Base-by-base conservation (phyloP, 1,140 invertebrate genomes). In the Onthophagus taurus region DNA sequence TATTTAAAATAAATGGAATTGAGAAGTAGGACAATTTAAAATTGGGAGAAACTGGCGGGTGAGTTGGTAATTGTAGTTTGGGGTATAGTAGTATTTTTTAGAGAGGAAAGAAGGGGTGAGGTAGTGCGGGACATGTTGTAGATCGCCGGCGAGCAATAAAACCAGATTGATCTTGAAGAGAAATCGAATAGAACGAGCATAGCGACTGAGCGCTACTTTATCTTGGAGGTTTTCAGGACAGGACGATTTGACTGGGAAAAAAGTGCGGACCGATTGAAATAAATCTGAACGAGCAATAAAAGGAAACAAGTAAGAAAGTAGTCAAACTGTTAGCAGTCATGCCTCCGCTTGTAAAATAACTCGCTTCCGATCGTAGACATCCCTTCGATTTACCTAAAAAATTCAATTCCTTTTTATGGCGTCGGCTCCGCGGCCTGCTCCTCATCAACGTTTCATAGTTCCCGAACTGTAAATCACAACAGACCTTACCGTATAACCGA, bases 401-500 rank as follows among this genome's bases (percentile, higher is more conserved):
- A 60, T 54, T 47, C 58, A 58, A 60, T 61, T 61, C 50, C 56
- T 38, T 59, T 58, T 61, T 59, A 62, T 58, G 52, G 57, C 53
- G 51, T 47, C 46, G 45, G 47, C 45, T 44, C 53, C 57, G 50
- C 30, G 41, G 37, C 45, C 42, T 45, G 46, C 52, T 37, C 57
- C 53, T 57, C 53, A 60, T 61, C 57, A 59, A 58, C 56, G 57
- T 59, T 58, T 61, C 57, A 60, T 60, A 60, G 57, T 61, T 58
- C 53, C 37, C 36, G 50, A 43, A 50, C 47, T 44, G 53, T 59
- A 61, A 59, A 61, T 61, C 53, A 58, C 46, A 51, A 48, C 51
- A 47, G 49, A 50, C 42, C 78, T 79, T 69, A 93, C 89, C 85
- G 59, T 90, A 90, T 30, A 94, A 72, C 49, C 85, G 74, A 58